These are phyloP conservation scores for Porites evermanni DNA, from an alignment of 92 coral and sea anemone genomes.

Conservation along the genomic window DNA sequence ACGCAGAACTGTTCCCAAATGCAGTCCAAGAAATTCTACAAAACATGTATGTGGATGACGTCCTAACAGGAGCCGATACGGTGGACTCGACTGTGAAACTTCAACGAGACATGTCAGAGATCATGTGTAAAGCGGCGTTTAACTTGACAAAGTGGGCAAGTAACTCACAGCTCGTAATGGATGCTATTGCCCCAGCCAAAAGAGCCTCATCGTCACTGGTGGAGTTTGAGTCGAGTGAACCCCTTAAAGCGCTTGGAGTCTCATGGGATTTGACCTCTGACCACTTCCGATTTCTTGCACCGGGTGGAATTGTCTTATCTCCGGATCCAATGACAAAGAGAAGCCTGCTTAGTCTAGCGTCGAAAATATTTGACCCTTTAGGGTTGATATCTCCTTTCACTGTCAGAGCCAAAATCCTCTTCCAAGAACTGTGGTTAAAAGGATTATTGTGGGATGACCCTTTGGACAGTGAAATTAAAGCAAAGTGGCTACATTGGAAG, in stretches of 20 bases:
- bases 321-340: conserved; percentile 22
- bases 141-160: conserved; percentile 61
- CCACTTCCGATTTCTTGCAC: conserved; percentile 22
- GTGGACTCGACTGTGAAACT: conserved; percentile 17
- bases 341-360: conserved; percentile 19
- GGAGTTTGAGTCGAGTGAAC: conserved; percentile 7
- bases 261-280: conserved; percentile 35
- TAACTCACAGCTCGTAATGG: conserved; percentile 29
- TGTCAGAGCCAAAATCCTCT: conserved; percentile 44
- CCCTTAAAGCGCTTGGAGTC: conserved; percentile 45
- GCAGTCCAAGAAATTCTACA: conserved; percentile 4
- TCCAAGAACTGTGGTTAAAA: background rate
- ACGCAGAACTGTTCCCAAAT: conserved; percentile 22
- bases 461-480: too few relatives aligned
- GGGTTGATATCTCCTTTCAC: conserved; percentile 55
- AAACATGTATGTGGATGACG: conserved; percentile 56
- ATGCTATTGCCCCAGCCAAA: conserved; percentile 1
- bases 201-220: conserved; percentile 11
- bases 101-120: conserved; percentile 20
- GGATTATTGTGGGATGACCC: too few relatives aligned
- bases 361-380: conserved; percentile 48
- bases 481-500: too few relatives aligned
- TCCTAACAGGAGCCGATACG: conserved; percentile 42
- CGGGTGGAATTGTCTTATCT: background rate
- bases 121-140: conserved; percentile 47